Evolutionary conservation across 2,113 vertebrate genomes (phyloP).

Genomic region (Nestor notabilis): DNA sequence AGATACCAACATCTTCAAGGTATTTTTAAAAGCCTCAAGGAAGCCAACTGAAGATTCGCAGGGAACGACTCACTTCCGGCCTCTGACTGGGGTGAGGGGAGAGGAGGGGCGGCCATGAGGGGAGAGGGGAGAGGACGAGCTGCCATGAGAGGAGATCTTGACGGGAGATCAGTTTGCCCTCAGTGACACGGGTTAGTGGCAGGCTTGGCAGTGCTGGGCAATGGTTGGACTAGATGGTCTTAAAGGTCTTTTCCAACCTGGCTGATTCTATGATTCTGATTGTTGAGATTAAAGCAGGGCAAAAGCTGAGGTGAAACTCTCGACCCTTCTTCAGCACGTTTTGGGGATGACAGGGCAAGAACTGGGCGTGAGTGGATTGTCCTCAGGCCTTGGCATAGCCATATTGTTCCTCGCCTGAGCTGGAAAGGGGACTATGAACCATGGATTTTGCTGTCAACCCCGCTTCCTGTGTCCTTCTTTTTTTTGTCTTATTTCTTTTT

Average conservation of each 20-base stretch:
- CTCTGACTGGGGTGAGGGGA: background rate
- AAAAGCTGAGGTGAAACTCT: background rate
- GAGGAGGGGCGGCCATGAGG: background rate
- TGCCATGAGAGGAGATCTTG: background rate
- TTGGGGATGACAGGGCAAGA: background rate
- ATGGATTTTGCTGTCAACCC: rapidly evolving
- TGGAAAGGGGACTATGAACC: background rate
- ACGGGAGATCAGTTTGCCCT: background rate
- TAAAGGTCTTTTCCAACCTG: background rate
- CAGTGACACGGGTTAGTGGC: background rate
- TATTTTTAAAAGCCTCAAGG: background rate
- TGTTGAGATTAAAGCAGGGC: background rate
- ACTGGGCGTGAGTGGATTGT: background rate
- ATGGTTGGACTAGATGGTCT: background rate
- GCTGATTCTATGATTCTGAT: background rate
- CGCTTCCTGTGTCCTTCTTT: rapidly evolving
- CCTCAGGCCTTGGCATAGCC: background rate
- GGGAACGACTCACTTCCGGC: rapidly evolving
- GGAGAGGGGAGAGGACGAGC: background rate
- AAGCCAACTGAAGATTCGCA: background rate
- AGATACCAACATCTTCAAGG: background rate
- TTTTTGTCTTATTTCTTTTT: background rate
- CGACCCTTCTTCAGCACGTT: background rate
- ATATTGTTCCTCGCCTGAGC: background rate
- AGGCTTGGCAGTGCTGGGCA: background rate